Percentiles rank a stretch among this genome's conserved stretches.
These are phyloP conservation scores for Silurus lanzhouensis DNA, from an alignment of 2,797 vertebrate species.

Conservation along the genomic window DNA sequence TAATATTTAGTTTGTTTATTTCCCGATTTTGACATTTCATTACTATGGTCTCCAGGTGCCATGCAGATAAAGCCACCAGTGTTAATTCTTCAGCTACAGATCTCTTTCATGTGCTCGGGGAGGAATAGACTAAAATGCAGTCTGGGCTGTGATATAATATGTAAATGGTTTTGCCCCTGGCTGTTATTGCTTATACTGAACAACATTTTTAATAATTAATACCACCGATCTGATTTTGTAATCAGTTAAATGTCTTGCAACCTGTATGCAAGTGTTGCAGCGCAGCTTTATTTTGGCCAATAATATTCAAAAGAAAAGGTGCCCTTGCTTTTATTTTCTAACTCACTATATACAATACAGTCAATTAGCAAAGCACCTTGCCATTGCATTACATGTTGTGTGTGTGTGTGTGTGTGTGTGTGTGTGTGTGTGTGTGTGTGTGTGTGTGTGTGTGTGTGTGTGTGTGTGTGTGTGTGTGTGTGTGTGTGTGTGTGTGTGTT, in stretches of 20 bases:
- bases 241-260: neutral
- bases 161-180: neutral
- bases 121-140: neutral
- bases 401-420: constrained; percentile 39
- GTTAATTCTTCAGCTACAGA: neutral
- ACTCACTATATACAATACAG: neutral
- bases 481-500: constrained; percentile 67
- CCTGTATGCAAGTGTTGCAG: neutral
- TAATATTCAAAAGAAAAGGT: neutral
- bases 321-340: neutral
- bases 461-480: constrained; percentile 53
- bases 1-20: neutral
- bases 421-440: constrained; percentile 53
- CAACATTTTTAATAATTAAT: neutral
- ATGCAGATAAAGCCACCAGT: neutral
- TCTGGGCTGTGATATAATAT: neutral
- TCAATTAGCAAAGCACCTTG: constrained; percentile 3
- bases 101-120: neutral
- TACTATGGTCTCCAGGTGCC: neutral
- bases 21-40: neutral
- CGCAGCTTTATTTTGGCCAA: neutral
- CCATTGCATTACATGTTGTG: constrained; percentile 8
- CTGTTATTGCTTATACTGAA: neutral
- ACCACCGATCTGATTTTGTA: neutral
- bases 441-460: constrained; percentile 48